Percentiles rank a stretch among this genome's conserved stretches.
Evolutionary conservation across 2,113 vertebrate species (phyloP).

Genomic region (Pachycephala philippinensis): DNA sequence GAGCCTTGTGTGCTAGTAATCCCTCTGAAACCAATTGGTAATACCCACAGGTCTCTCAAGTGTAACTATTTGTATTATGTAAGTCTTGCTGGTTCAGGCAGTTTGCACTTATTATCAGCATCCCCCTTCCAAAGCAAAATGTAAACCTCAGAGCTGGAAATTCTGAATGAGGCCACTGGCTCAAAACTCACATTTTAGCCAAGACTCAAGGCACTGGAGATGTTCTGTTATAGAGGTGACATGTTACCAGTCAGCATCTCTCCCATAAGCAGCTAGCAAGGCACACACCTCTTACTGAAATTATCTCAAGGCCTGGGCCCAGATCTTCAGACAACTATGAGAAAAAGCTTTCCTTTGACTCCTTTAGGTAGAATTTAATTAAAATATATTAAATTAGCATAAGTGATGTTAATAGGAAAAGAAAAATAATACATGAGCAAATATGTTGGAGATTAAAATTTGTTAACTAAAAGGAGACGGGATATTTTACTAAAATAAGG

Average conservation of each 20-base stretch:
- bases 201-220: neutral
- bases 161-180: neutral
- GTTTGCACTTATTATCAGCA: neutral
- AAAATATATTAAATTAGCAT: neutral
- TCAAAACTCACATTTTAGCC: neutral
- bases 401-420: neutral
- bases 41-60: neutral
- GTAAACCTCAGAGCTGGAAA: neutral
- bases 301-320: neutral
- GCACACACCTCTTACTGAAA: neutral
- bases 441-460: neutral
- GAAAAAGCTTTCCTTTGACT: neutral
- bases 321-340: neutral
- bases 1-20: neutral
- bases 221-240: fast-evolving
- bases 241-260: neutral
- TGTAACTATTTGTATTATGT: neutral
- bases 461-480: neutral
- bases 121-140: neutral
- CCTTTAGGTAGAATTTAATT: neutral
- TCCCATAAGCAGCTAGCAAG: neutral
- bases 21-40: neutral
- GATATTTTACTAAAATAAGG: neutral
- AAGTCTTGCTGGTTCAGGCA: neutral
- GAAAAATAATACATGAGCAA: neutral